phyloP scores from a whole-genome alignment of 1,140 invertebrate species.

The Leptopilina boulardi region DNA sequence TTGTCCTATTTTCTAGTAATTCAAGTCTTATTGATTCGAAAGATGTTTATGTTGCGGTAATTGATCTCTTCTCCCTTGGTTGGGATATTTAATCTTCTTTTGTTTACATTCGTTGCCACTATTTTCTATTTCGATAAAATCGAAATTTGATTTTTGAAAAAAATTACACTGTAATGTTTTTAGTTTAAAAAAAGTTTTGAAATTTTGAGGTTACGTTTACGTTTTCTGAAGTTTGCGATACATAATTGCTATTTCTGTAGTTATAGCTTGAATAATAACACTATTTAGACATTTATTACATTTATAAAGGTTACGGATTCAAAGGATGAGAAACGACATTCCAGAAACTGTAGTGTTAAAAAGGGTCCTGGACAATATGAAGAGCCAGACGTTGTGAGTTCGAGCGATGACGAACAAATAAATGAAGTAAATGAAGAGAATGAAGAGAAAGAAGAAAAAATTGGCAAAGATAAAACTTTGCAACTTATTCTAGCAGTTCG shows the following conservation, averaged over 20 bases:
- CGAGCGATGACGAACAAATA: neutral
- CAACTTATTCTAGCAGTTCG: slow-evolving; percentile 12
- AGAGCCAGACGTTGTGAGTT: slow-evolving; percentile 7
- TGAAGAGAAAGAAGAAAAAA: neutral
- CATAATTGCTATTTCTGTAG: neutral
- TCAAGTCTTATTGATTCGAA: too few relatives aligned
- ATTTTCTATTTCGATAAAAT: too few relatives aligned
- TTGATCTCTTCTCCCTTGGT: too few relatives aligned
- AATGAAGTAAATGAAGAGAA: too few relatives aligned
- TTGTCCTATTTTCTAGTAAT: too few relatives aligned
- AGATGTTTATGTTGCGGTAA: too few relatives aligned
- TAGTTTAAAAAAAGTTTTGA: too few relatives aligned
- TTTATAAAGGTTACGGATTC: neutral
- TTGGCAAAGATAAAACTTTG: neutral
- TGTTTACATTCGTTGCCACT: too few relatives aligned
- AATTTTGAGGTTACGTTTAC: too few relatives aligned
- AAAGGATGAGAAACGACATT: slow-evolving; percentile 3
- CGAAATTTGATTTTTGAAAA: too few relatives aligned
- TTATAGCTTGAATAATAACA: neutral
- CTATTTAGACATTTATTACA: neutral
- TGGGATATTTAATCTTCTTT: too few relatives aligned
- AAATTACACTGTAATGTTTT: too few relatives aligned
- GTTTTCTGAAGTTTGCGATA: neutral
- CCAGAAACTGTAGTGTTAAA: slow-evolving; percentile 7
- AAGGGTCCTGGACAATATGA: neutral